Conservation (phyloP, 1,140 invertebrate genomes). For the Drosophila nikananu region DNA sequence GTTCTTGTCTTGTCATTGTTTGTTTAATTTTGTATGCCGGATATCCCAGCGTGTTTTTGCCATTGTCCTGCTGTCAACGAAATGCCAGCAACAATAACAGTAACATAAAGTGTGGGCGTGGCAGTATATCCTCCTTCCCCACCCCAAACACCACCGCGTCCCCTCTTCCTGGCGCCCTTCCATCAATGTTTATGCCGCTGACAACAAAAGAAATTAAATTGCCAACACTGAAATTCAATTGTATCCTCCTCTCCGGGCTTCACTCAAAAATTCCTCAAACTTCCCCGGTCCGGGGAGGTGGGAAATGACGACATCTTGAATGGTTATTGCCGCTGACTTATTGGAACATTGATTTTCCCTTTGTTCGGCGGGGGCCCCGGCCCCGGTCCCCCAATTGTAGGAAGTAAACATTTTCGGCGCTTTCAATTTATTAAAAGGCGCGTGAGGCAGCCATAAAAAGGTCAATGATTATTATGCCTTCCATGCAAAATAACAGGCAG, state of each 20-base stretch:
- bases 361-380: background rate
- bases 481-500: constrained; percentile 57
- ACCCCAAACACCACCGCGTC: background rate
- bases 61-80: constrained; percentile 78
- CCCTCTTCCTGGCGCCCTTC: constrained; percentile 26
- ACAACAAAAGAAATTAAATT: constrained; percentile 84
- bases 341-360: constrained; percentile 67
- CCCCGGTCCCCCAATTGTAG: constrained; percentile 26
- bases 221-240: constrained; percentile 82
- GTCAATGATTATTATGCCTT: constrained; percentile 73
- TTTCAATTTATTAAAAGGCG: constrained; percentile 79
- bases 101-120: constrained; percentile 53
- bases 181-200: constrained; percentile 75
- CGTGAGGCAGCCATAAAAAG: constrained; percentile 70
- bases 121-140: background rate
- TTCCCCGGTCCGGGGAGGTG: background rate
- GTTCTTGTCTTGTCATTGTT: constrained; percentile 79
- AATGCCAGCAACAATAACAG: constrained; percentile 70
- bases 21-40: constrained; percentile 79
- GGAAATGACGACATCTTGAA: constrained; percentile 55
- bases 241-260: constrained; percentile 50
- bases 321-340: constrained; percentile 69
- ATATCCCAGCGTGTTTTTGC: constrained; percentile 73
- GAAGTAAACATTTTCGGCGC: constrained; percentile 69
- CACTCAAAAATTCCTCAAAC: constrained; percentile 66